Evolutionary conservation across 2,113 vertebrate genomes (phyloP).

Genomic region (Phrynosoma platyrhinos): DNA sequence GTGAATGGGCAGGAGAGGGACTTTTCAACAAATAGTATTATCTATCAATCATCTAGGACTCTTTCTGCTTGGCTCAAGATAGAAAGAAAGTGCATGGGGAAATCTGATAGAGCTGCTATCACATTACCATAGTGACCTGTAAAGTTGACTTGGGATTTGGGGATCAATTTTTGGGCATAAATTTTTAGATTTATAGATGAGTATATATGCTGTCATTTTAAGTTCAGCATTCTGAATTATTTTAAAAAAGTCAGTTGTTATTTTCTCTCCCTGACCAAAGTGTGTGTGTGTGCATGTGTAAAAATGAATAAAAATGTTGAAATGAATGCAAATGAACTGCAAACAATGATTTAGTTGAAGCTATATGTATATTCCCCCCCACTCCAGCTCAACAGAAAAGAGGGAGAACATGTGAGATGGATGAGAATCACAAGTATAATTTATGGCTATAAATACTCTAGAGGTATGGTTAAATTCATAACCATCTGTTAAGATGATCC

Average conservation of each 20-base stretch:
- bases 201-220: not conserved
- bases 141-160: too few species aligned
- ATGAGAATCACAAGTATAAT: not conserved
- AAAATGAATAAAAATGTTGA: not conserved
- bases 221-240: not conserved
- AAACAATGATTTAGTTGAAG: not conserved
- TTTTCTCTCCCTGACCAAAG: not conserved
- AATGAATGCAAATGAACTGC: not conserved
- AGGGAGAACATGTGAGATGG: not conserved
- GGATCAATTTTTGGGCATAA: too few species aligned
- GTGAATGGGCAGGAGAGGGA: too few species aligned
- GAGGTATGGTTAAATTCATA: not conserved
- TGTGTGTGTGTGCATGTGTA: too few species aligned
- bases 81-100: too few species aligned
- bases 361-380: not conserved
- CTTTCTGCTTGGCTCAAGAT: too few species aligned
- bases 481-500: not conserved
- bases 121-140: not conserved
- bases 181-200: too few species aligned
- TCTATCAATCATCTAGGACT: too few species aligned
- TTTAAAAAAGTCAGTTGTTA: not conserved
- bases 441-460: not conserved
- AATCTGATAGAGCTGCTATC: not conserved
- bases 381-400: not conserved
- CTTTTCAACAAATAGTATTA: too few species aligned